Base-by-base conservation (phyloP, 2,888 invertebrate genomes). In the Dilophus febrilis region DNA sequence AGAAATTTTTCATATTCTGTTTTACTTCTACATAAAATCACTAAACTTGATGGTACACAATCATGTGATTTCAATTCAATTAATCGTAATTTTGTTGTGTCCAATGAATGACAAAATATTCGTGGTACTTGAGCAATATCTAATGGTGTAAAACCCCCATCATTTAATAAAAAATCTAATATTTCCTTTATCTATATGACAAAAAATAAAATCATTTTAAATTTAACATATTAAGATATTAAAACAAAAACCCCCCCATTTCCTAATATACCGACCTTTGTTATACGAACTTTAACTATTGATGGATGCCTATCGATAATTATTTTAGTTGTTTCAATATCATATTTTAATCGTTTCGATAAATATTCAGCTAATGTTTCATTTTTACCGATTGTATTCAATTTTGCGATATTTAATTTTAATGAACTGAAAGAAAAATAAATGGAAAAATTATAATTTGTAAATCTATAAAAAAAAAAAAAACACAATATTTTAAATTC, bases 61-160 rank as follows among this genome's bases (percentile, higher is more conserved):
- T 69, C 70, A 36, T 65, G 48, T 26, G 57, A 51, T 33, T 66
- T 61, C 11, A 74, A 53, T 48, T 64, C 66, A 16, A 65, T 57
- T 35, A 74, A 49, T 46, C 74, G 64, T 40, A 58, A 49, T 49
- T 67, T 61, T 1, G 71, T 66, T 19, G 73, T 74, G 43, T 67
- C 65, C 33, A 70, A 59, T 18, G 72, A 68, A 43, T 71, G 66
- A 37, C 66, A 64, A 37, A 74, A 51, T 42, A 74, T 64, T 41
- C 73, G 61, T 1, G 71, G 69, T 39, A 65, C 69, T 36, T 54
- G 59, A 13, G 66, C 67, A 41, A 74, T 66, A 40, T 74, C 70
- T 46, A 64, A 58, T 5, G 64, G 61, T 5, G 56, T 49, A 52
- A 68, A 73, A 2, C 71, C 67, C 12, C 50, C 59, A 49, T 70